These are phyloP conservation scores for Drosophila tsacasi DNA, from an alignment of 1,140 invertebrate species.

Conservation along the genomic window DNA sequence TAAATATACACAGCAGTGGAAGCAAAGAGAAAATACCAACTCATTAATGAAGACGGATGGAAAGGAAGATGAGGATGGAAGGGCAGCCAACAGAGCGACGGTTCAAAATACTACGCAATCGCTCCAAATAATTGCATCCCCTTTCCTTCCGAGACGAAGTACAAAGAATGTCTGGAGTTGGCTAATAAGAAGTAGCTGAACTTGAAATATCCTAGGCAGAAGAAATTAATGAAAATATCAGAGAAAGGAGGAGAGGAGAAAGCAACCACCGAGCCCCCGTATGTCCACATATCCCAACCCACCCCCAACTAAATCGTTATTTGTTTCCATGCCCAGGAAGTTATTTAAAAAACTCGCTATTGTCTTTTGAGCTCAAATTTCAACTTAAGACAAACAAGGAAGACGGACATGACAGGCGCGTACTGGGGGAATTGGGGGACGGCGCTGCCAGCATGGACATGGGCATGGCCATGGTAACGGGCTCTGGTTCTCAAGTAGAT, in stretches of 20 bases:
- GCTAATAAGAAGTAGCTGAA: conserved; percentile 50
- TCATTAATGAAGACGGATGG: conserved; percentile 28
- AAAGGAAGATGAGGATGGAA: neutral
- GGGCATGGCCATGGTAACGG: conserved; percentile 43
- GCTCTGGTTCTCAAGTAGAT: conserved; percentile 19
- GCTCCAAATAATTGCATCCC: conserved; percentile 5
- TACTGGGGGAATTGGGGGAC: conserved; percentile 2
- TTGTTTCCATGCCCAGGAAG: conserved; percentile 47
- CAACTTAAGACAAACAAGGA: conserved; percentile 62
- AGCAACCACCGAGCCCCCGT: conserved; percentile 20
- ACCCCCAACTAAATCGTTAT: conserved; percentile 11
- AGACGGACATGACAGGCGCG: conserved; percentile 58
- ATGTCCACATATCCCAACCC: conserved; percentile 44
- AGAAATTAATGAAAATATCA: conserved; percentile 56
- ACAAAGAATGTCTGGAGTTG: conserved; percentile 34
- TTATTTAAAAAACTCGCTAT: conserved; percentile 65
- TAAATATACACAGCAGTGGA: neutral
- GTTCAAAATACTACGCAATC: conserved; percentile 31
- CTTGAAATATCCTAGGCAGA: conserved; percentile 38
- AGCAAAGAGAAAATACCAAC: conserved; percentile 8
- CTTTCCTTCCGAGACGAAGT: conserved; percentile 13
- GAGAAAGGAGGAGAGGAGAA: neutral
- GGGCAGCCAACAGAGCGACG: conserved; percentile 26
- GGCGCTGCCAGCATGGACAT: neutral
- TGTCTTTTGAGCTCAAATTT: conserved; percentile 65